A percentile compares a stretch with the other conserved stretches of the same genome.
Conservation (phyloP, 1,140 invertebrate genomes). For the Theocolax elegans region DNA sequence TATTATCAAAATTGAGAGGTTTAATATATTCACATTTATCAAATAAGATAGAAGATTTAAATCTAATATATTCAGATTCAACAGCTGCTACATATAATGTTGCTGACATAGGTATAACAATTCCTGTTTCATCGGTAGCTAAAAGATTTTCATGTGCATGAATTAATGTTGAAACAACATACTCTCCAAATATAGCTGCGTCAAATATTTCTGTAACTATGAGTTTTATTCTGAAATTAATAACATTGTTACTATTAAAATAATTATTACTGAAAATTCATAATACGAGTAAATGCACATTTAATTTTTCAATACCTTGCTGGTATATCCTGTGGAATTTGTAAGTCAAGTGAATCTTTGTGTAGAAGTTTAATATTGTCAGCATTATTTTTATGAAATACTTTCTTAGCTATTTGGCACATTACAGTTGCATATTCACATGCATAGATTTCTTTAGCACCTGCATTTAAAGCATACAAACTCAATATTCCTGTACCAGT, state of each 20-base stretch:
- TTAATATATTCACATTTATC: conserved; percentile 42
- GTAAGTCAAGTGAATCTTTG: conserved; percentile 69
- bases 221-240: conserved; percentile 70
- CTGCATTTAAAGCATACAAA: conserved; percentile 72
- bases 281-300: not conserved
- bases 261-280: not conserved
- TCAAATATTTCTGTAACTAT: conserved; percentile 84
- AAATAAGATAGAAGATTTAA: conserved; percentile 50
- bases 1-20: conserved; percentile 50
- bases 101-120: conserved; percentile 74
- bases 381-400: conserved; percentile 69
- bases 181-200: conserved; percentile 81
- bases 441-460: conserved; percentile 71
- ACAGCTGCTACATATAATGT: conserved; percentile 72
- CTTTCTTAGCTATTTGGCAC: conserved; percentile 70
- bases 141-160: conserved; percentile 77
- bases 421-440: conserved; percentile 77
- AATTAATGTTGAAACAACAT: conserved; percentile 73
- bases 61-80: conserved; percentile 62
- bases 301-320: conserved; percentile 51
- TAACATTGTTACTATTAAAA: too few species aligned
- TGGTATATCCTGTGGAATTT: conserved; percentile 69
- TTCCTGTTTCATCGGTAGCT: conserved; percentile 57
- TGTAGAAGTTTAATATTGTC: conserved; percentile 61
- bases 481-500: conserved; percentile 79